Base-by-base conservation (phyloP, 2,888 invertebrate species). In the Eupithecia pulchellata region DNA sequence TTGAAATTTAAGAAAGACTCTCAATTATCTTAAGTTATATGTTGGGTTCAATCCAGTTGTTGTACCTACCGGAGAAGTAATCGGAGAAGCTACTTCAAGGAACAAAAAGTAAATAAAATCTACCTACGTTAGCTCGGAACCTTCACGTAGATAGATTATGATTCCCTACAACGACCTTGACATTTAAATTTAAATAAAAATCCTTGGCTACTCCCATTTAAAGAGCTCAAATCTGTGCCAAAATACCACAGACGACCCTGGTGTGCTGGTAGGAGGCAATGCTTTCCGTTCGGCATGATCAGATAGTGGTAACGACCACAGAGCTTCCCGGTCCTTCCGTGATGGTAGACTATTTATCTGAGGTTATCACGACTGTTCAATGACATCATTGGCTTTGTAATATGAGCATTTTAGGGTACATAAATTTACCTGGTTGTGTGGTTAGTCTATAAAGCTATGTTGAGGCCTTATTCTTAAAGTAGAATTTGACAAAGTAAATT, bases 281-380 rank as follows among this genome's bases (percentile, higher is more conserved):
- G 52, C 65, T 61, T 76, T 67, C 73, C 65, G 74, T 65, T 77
- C 57, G 66, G 65, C 73, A 70, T 72, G 69, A 77, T 75, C 75
- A 63, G 77, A 77, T 75, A 75, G 70, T 64, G 27, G 68, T 64
- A 74, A 69, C 63, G 69, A 36, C 57, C 52, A 68, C 60, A 65
- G 52, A 64, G 69, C 55, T 14, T 20, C 42, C 20, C 42, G 66
- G 61, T 61, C 61, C 78, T 88, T 88, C 82, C 91, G 91, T 92
- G 91, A 84, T 84, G 72, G 69, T 80, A 66, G 75, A 79, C 88
- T 82, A 89, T 91, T 88, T 86, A 79, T 81, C 73, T 39, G 25
- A 42, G 74, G 76, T 86, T 90, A 90, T 90, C 90, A 81, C 64
- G 42, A 73, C 89, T 89, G 87, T 83, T 77, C 81, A 81, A 84